Evolutionary conservation across 37 sponge, comb jelly and placozoan genomes (phyloP), one percentile per base, ranked within the genome.

Genomic region (Halisarca cf. caerulea): DNA sequence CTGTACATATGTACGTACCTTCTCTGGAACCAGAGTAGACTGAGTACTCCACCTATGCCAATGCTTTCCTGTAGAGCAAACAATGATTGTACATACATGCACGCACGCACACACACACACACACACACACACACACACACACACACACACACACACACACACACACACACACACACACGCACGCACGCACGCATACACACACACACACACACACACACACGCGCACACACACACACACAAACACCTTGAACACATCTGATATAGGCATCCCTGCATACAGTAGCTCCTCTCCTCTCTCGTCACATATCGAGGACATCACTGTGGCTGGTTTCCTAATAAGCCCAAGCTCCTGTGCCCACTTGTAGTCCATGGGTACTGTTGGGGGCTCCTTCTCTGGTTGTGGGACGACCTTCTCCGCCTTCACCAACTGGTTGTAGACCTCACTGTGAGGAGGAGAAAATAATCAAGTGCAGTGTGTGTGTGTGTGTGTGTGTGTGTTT

Each of bases 261-360:
- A 98, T 98, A 28, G 98, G 98, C 90, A 95, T 95, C 4, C 98
- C 98, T 35, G 96, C 98, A 86, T 98, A 98, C 32, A 93, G 92
- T 25, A 98, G 88, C 85, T 98, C 98, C 80, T 95, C 92, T 47
- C 98, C 98, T 57, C 98, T 88, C 89, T 98, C 98, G 82, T 98
- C 98, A 85, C 94, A 90, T 58, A 98, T 98, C 59, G 90, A 93
- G 79, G 92, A 86, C 92, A 98, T 93, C 88, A 98, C 90, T 57
- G 94, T 83, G 58, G 98, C 68, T 39, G 96, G 94, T 71, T 98
- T 98, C 28, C 98, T 85, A 54, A 98, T 91, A 40, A 98, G 90
- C 0, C 98, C 98, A 0, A 95, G 90, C 84, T 93, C 96, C 92
- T 93, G 92, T 0, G 98, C 98, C 98, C 98, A 98, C 38, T 79